A percentile compares a stretch with the other conserved stretches of the same genome.
Evolutionary conservation across 2,888 invertebrate genomes (phyloP).

Genomic region (Leucoptera coffeella): DNA sequence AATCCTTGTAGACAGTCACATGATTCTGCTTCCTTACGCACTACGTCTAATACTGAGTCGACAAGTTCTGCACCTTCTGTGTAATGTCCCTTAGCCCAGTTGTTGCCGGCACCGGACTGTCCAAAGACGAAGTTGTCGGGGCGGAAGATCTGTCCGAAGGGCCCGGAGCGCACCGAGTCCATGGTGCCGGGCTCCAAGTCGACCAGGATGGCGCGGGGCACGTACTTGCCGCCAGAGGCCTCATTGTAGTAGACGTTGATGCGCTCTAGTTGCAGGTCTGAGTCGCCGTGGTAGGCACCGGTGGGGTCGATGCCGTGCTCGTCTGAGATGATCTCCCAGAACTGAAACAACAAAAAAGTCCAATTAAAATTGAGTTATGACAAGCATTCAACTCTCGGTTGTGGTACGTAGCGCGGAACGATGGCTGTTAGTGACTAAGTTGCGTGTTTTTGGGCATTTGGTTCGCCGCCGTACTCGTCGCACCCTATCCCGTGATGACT

Average conservation of each 20-base stretch:
- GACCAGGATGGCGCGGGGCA: constrained; percentile 37
- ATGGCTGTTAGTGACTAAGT: too few species aligned
- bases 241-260: constrained; percentile 96
- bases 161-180: constrained; percentile 65
- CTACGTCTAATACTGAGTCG: constrained; percentile 76
- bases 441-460: too few species aligned
- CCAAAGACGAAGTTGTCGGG: constrained; percentile 72
- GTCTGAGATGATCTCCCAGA: constrained; percentile 93
- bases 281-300: constrained; percentile 85
- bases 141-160: constrained; percentile 68
- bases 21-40: constrained; percentile 81
- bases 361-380: too few species aligned
- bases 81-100: constrained; percentile 65
- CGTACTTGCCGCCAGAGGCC: constrained; percentile 59
- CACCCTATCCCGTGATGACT: too few species aligned
- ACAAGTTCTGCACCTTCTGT: constrained; percentile 61
- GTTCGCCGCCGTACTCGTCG: too few species aligned
- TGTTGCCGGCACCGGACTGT: constrained; percentile 55
- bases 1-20: constrained; percentile 90
- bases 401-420: too few species aligned
- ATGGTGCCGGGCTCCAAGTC: constrained; percentile 45
- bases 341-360: constrained; percentile 21
- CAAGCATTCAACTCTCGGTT: too few species aligned
- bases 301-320: constrained; percentile 93
- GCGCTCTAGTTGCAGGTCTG: constrained; percentile 87